phyloP scores from a whole-genome alignment of 2,113 vertebrate genomes.

The Jacana jacana region DNA sequence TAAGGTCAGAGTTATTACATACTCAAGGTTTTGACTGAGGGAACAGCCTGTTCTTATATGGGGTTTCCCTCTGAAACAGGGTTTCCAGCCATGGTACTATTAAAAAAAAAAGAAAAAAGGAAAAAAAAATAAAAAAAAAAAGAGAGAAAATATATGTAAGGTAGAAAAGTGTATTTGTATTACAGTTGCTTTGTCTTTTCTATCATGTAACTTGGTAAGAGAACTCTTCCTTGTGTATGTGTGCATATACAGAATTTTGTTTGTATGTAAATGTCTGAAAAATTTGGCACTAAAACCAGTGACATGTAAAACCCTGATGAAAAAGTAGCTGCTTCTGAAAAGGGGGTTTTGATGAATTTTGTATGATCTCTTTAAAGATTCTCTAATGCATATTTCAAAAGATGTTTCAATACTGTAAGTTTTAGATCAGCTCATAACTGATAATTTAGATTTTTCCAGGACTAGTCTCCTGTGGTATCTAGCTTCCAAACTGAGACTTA shows the following conservation, averaged over 20 bases:
- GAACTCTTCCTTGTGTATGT: not conserved
- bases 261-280: slow-evolving; percentile 46
- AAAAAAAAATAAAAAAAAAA: no score
- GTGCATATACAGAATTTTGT: slow-evolving; percentile 16
- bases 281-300: slow-evolving; percentile 42
- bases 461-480: slow-evolving; percentile 63
- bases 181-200: not conserved
- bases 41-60: not conserved
- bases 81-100: not conserved
- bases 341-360: slow-evolving; percentile 78
- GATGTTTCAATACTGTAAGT: slow-evolving; percentile 70
- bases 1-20: not conserved
- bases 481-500: slow-evolving; percentile 67
- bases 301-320: slow-evolving; percentile 51
- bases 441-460: slow-evolving; percentile 71
- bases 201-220: not conserved
- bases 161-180: not conserved
- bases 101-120: not conserved
- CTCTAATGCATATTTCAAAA: slow-evolving; percentile 77
- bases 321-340: slow-evolving; percentile 71
- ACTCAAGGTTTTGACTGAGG: not conserved
- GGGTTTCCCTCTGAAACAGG: not conserved
- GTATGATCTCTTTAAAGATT: slow-evolving; percentile 73
- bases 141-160: not conserved
- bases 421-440: slow-evolving; percentile 69